phyloP scores from a whole-genome alignment of 2,888 invertebrate genomes.

The Lithophane semibrunnea region DNA sequence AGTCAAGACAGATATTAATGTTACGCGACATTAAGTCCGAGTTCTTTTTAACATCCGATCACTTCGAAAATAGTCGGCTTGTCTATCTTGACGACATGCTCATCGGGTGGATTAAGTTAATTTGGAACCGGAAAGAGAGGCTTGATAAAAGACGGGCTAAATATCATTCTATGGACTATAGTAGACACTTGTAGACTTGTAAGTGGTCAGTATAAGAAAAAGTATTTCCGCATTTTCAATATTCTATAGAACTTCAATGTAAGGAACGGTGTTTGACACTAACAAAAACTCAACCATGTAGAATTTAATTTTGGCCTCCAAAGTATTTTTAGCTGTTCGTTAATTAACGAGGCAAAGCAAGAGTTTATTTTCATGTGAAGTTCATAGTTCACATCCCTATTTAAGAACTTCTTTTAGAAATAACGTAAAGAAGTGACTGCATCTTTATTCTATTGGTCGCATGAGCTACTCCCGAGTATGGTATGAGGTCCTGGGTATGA shows the following conservation, averaged over 20 bases:
- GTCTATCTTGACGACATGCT: neutral
- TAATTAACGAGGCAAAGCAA: neutral
- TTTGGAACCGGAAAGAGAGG: too few relatives aligned
- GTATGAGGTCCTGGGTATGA: too few relatives aligned
- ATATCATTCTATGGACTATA: neutral
- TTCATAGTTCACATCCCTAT: conserved; percentile 7
- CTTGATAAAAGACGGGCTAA: too few relatives aligned
- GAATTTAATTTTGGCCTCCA: neutral
- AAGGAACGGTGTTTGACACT: neutral
- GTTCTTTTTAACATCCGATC: conserved; percentile 3
- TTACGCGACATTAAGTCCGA: neutral
- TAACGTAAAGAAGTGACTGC: too few relatives aligned
- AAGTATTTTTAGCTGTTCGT: conserved; percentile 18
- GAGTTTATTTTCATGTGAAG: conserved; percentile 17
- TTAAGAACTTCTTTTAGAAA: too few relatives aligned
- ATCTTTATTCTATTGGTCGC: too few relatives aligned
- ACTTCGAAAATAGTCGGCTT: neutral
- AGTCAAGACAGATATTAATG: neutral
- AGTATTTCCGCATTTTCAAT: neutral
- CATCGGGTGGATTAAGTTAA: neutral
- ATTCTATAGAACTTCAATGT: neutral
- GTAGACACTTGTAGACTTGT: neutral
- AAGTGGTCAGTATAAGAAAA: neutral
- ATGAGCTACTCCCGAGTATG: too few relatives aligned
- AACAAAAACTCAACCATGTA: neutral